Conservation (phyloP, 2,113 vertebrate species). For the Toxotes jaculatrix region DNA sequence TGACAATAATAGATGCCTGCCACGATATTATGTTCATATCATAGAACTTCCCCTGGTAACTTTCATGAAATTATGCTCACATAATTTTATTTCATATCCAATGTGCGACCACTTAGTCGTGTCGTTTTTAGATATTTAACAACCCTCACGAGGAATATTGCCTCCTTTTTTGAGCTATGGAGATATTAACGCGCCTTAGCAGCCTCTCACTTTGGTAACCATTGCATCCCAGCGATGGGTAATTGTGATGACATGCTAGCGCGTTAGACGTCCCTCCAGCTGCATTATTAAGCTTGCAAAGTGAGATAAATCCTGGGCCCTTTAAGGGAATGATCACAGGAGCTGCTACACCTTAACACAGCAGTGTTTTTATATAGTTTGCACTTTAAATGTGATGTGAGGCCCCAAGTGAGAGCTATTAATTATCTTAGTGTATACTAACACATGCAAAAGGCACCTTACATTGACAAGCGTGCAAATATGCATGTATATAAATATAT, state of each 20-base stretch:
- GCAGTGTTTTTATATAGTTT: background rate
- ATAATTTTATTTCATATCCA: background rate
- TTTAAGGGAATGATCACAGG: slow-evolving; percentile 34
- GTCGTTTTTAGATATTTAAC: slow-evolving; percentile 2
- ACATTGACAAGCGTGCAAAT: too few species aligned
- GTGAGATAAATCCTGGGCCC: background rate
- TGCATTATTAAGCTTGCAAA: slow-evolving; percentile 48
- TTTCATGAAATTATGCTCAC: background rate
- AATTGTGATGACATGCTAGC: slow-evolving; percentile 52
- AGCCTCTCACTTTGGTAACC: slow-evolving; percentile 44
- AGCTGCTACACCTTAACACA: background rate
- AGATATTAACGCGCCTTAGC: slow-evolving; percentile 48
- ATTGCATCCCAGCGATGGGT: slow-evolving; percentile 16
- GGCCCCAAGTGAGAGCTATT: too few species aligned
- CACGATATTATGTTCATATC: background rate
- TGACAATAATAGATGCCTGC: background rate
- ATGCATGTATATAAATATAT: too few species aligned
- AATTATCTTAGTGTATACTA: too few species aligned
- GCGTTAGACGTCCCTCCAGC: slow-evolving; percentile 35
- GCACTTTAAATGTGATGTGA: too few species aligned
- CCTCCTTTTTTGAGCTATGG: background rate
- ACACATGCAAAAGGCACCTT: too few species aligned
- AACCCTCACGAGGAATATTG: background rate
- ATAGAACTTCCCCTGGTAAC: background rate
- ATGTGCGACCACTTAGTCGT: background rate